phyloP scores from a whole-genome alignment of 2,113 vertebrate species.

The Montifringilla adamsi region DNA sequence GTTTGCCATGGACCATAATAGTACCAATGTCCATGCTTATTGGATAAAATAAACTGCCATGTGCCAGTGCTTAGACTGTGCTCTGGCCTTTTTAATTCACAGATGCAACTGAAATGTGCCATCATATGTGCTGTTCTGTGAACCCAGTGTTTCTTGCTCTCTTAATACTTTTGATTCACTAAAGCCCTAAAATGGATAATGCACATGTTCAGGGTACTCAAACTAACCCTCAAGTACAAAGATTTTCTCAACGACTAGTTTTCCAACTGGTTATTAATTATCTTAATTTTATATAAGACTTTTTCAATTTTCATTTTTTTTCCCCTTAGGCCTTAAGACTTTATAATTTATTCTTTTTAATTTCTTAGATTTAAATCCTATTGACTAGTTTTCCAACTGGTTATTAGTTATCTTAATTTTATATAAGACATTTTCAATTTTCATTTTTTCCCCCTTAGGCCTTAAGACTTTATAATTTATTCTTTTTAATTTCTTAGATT shows the following conservation, averaged over 20 bases:
- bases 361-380: not conserved
- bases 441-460: fast-evolving
- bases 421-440: not conserved
- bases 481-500: not conserved
- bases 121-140: not conserved
- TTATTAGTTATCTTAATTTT: not conserved
- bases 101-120: not conserved
- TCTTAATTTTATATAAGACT: not conserved
- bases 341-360: not conserved
- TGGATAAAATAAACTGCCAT: not conserved
- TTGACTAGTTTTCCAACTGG: too few species aligned
- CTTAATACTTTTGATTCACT: not conserved
- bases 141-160: not conserved
- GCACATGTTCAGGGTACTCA: not conserved
- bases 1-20: not conserved
- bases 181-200: fast-evolving
- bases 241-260: not conserved
- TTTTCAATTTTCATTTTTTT: not conserved
- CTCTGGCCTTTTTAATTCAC: not conserved
- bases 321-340: fast-evolving
- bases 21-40: not conserved
- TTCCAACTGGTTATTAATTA: not conserved
- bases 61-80: not conserved
- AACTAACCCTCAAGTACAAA: not conserved
- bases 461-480: not conserved